Evolutionary conservation across 2,113 vertebrate species (phyloP), one percentile per base, ranked within the genome.

Genomic region (Mugil cephalus): DNA sequence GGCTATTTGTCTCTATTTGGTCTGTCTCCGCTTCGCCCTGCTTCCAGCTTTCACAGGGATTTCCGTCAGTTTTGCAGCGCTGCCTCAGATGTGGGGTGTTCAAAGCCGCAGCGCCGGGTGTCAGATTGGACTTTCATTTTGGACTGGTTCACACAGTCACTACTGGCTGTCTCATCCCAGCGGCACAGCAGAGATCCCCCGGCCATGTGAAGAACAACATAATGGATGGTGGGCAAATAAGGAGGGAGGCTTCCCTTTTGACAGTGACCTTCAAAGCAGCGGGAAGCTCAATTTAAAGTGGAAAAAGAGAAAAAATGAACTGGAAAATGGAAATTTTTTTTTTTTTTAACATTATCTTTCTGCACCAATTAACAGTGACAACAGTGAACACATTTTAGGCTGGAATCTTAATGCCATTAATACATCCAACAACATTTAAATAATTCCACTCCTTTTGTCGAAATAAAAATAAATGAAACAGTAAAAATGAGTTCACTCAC

Each of bases 1-100:
- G 74, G 67, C 74, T 82, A 75, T 88, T 80, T 80, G 79, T 85
- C 63, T 77, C 58, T 68, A 63, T 86, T 68, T 77, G 74, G 60
- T 46, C 45, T 21, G 61, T 46, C 52, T 74, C 24, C 12, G 38
- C 47, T 45, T 59, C 61, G 24, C 38, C 8, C 65, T 36, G 58
- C 68, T 63, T 59, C 69, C 79, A 39, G 48, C 56, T 42, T 77
- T 70, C 61, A 55, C 74, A 1, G 35, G 51, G 15, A 43, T 50
- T 30, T 59, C 64, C 68, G 67, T 83, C 73, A 5, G 48, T 53
- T 67, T 56, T 46, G 15, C 71, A 56, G 74, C 42, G 6, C 67
- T n/a, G 63, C 69, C 56, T 85, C 53, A 79, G 77, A 84, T 66
- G 42, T 51, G 50, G 4, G 12, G 42, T 14, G 69, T 54, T 86